These are phyloP conservation scores for Cervus canadensis DNA, from an alignment of 2,113 vertebrate genomes.

Conservation along the genomic window DNA sequence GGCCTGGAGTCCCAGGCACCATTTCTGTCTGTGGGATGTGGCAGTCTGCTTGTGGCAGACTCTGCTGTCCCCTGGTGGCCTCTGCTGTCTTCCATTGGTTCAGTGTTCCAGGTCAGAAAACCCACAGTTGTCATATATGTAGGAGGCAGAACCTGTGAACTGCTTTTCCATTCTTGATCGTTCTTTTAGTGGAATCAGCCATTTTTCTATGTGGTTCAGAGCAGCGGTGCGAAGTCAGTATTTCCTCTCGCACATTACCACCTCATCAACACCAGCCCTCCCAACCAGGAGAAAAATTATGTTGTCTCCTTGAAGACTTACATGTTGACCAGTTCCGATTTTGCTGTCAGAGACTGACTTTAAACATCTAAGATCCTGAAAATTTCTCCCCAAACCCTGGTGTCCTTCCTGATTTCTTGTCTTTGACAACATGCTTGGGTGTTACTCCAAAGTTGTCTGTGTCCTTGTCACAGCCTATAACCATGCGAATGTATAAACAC, in stretches of 20 bases:
- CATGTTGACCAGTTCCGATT: neutral
- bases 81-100: neutral
- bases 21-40: neutral
- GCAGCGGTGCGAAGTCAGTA: neutral
- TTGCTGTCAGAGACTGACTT: neutral
- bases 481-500: neutral
- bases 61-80: constrained; percentile 50
- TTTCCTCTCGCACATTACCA: neutral
- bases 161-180: neutral
- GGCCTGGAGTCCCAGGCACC: neutral
- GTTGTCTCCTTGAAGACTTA: neutral
- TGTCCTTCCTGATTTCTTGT: neutral
- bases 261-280: neutral
- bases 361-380: neutral
- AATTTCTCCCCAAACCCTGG: neutral
- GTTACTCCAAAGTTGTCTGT: neutral
- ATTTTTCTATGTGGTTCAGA: neutral
- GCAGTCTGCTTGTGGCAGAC: neutral
- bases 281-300: neutral
- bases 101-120: neutral
- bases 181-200: neutral
- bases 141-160: neutral
- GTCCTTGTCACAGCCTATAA: neutral
- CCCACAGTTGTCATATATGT: neutral
- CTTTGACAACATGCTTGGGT: neutral